These are phyloP conservation scores for Trichonephila clavata DNA, from an alignment of 1,140 invertebrate species.

Conservation along the genomic window DNA sequence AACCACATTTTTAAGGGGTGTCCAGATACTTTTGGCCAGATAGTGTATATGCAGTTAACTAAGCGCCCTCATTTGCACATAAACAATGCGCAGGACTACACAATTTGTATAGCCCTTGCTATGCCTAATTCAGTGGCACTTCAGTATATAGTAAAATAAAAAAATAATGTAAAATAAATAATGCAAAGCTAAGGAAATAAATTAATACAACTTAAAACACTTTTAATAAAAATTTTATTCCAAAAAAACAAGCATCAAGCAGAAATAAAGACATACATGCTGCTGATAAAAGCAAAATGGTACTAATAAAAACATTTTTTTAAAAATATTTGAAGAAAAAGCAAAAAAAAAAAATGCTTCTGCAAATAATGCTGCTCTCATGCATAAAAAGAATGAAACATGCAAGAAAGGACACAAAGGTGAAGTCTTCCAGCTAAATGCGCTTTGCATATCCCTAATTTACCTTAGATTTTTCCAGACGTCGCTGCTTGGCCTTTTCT, in stretches of 20 bases:
- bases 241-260: background rate
- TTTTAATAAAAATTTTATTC: background rate
- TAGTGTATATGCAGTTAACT: too few relatives aligned
- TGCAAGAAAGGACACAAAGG: background rate
- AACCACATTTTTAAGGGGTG: too few relatives aligned
- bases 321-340: background rate
- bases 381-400: background rate
- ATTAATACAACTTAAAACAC: background rate
- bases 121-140: too few relatives aligned
- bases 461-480: slow-evolving; percentile 36
- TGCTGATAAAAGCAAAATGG: too few relatives aligned
- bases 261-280: too few relatives aligned
- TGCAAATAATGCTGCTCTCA: background rate
- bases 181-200: background rate
- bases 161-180: too few relatives aligned
- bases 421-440: background rate
- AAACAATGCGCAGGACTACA: too few relatives aligned
- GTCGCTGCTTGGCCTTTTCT: background rate
- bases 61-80: too few relatives aligned
- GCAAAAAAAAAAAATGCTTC: background rate
- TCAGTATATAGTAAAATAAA: too few relatives aligned
- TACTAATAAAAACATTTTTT: too few relatives aligned
- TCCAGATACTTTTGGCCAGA: too few relatives aligned
- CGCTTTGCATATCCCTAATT: background rate
- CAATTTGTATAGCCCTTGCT: too few relatives aligned